Evolutionary conservation across 1,140 invertebrate species (phyloP).

Genomic region (Drosophila paulistorum): DNA sequence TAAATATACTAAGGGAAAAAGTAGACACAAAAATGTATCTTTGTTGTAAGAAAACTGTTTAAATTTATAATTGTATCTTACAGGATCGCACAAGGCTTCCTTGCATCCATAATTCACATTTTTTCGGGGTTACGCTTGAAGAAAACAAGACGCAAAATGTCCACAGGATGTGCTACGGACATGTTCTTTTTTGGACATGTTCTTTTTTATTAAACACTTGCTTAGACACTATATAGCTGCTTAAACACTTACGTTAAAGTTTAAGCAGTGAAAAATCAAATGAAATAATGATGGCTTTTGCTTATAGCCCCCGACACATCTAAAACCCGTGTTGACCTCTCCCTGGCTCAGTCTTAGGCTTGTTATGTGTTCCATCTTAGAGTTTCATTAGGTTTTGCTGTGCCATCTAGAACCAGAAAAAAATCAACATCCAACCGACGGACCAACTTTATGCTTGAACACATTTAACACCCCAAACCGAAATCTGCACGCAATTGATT

Average conservation of each 20-base stretch:
- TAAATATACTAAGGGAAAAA: neutral
- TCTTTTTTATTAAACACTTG: too few relatives aligned
- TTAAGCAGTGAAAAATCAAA: neutral
- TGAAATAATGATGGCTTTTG: conserved; percentile 1
- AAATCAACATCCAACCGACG: conserved; percentile 1
- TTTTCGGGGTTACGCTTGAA: too few relatives aligned
- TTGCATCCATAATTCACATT: too few relatives aligned
- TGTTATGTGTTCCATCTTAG: neutral
- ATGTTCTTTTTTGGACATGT: too few relatives aligned
- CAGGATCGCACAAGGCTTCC: too few relatives aligned
- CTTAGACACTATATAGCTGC: too few relatives aligned
- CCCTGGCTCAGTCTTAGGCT: neutral
- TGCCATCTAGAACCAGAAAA: conserved; percentile 4
- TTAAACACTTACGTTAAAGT: neutral
- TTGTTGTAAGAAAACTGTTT: too few relatives aligned
- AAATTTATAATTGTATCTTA: too few relatives aligned
- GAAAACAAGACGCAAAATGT: too few relatives aligned
- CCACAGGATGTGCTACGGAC: too few relatives aligned
- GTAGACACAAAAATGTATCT: neutral
- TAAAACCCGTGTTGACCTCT: too few relatives aligned
- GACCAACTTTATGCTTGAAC: conserved; percentile 63
- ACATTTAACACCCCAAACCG: conserved; percentile 64
- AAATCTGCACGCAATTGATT: conserved; percentile 79
- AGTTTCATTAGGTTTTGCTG: neutral
- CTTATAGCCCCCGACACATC: neutral